phyloP scores from a whole-genome alignment of 2,888 invertebrate species.

The Drosophila melanosoma region DNA sequence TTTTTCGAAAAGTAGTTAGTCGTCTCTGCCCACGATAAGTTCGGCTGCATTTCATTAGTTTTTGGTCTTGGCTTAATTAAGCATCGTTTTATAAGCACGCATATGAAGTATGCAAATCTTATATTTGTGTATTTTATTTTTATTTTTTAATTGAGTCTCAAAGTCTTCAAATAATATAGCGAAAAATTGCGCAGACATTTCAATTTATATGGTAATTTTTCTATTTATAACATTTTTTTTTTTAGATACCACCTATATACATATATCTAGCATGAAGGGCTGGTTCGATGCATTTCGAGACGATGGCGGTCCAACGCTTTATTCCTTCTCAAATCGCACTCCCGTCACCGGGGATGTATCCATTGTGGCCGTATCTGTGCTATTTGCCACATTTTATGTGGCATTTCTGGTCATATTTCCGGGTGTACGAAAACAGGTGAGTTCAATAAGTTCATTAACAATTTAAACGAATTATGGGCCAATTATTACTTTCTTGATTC shows the following conservation, averaged over 20 bases:
- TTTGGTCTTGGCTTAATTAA: slow-evolving; percentile 52
- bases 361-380: slow-evolving; percentile 92
- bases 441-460: slow-evolving; percentile 14
- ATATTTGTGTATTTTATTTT: slow-evolving; percentile 8
- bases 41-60: slow-evolving; percentile 7
- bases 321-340: slow-evolving; percentile 97
- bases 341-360: slow-evolving; percentile 97
- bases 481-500: background rate
- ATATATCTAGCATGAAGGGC: slow-evolving; percentile 90
- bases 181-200: slow-evolving; percentile 36
- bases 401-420: slow-evolving; percentile 98
- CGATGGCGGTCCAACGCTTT: slow-evolving; percentile 98
- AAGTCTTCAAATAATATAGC: slow-evolving; percentile 31
- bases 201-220: slow-evolving; percentile 15
- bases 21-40: slow-evolving; percentile 44
- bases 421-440: slow-evolving; percentile 96
- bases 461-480: background rate
- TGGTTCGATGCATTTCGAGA: slow-evolving; percentile 99
- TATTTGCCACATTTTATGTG: slow-evolving; percentile 95
- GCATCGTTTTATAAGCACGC: slow-evolving; percentile 39
- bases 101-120: slow-evolving; percentile 58
- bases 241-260: slow-evolving; percentile 71
- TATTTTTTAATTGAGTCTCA: slow-evolving; percentile 48
- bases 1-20: slow-evolving; percentile 12
- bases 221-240: background rate